A percentile compares a stretch with the other conserved stretches of the same genome.
These are phyloP conservation scores for Eilema griseolum DNA, from an alignment of 2,888 invertebrate species.

Conservation along the genomic window DNA sequence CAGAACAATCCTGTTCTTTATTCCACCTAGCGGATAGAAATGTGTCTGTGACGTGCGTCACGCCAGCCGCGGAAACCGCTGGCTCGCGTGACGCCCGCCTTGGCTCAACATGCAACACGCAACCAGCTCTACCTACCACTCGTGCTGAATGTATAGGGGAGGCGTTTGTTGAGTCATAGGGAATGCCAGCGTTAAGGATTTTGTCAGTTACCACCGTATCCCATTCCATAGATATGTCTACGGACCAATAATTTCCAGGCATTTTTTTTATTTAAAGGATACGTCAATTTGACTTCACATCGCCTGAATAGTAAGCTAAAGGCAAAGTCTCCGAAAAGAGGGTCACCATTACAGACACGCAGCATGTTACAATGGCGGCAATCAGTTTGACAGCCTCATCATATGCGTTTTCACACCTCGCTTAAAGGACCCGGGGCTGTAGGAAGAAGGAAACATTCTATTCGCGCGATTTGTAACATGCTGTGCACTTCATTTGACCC, in stretches of 20 bases:
- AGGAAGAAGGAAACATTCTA: too few relatives aligned
- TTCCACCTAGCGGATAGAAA: constrained; percentile 57
- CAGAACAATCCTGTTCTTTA: constrained; percentile 49
- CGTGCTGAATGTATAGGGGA: constrained; percentile 8
- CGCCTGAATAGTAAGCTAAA: too few relatives aligned
- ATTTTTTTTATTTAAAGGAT: too few relatives aligned
- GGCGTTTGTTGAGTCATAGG: constrained; percentile 37
- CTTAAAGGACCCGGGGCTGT: too few relatives aligned
- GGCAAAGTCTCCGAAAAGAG: too few relatives aligned
- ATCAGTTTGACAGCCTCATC: too few relatives aligned
- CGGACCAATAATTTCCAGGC: too few relatives aligned
- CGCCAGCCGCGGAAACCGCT: constrained; percentile 57
- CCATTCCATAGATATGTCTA: background rate
- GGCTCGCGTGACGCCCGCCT: constrained; percentile 43
- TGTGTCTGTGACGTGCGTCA: constrained; percentile 68
- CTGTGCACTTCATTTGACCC: background rate
- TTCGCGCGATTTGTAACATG: background rate
- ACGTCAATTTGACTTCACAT: too few relatives aligned
- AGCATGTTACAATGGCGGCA: too few relatives aligned
- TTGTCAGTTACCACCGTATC: constrained; percentile 8
- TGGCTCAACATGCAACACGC: constrained; percentile 47
- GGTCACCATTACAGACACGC: too few relatives aligned
- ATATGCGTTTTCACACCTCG: too few relatives aligned
- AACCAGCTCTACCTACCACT: constrained; percentile 24
- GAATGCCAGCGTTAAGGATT: constrained; percentile 39